phyloP scores from a whole-genome alignment of 2,888 invertebrate genomes.

The Saturnia japonica region DNA sequence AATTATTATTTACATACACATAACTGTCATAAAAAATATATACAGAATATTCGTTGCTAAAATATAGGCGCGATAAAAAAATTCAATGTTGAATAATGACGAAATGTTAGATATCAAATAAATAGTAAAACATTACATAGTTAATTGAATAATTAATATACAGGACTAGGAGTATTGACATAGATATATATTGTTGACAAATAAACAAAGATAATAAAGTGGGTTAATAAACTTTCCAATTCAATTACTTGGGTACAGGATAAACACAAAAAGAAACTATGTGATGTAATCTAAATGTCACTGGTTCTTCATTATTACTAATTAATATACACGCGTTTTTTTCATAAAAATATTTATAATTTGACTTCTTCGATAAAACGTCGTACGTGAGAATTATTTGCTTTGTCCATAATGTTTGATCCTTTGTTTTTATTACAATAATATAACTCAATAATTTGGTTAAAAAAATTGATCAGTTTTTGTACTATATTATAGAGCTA shows the following conservation, averaged over 20 bases:
- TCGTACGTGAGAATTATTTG: neutral
- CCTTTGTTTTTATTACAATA: no score
- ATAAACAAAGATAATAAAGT: conserved; percentile 5
- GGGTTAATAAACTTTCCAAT: neutral
- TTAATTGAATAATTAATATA: conserved; percentile 11
- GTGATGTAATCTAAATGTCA: conserved; percentile 7
- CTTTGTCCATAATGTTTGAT: neutral
- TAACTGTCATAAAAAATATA: neutral
- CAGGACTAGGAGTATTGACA: conserved; percentile 24
- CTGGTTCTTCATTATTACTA: neutral
- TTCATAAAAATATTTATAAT: neutral
- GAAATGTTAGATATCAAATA: neutral
- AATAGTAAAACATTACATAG: conserved; percentile 1
- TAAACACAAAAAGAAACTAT: neutral
- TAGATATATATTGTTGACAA: neutral
- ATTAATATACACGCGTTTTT: neutral
- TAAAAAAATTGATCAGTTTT: neutral
- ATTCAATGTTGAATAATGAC: neutral
- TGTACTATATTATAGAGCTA: neutral
- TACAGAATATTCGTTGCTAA: neutral
- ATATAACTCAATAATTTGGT: neutral
- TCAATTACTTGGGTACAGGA: neutral
- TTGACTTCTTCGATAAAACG: neutral
- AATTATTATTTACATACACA: neutral
- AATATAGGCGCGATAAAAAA: neutral